phyloP scores from a whole-genome alignment of 2,888 invertebrate genomes.

The Mongoloraphidia duomilia region DNA sequence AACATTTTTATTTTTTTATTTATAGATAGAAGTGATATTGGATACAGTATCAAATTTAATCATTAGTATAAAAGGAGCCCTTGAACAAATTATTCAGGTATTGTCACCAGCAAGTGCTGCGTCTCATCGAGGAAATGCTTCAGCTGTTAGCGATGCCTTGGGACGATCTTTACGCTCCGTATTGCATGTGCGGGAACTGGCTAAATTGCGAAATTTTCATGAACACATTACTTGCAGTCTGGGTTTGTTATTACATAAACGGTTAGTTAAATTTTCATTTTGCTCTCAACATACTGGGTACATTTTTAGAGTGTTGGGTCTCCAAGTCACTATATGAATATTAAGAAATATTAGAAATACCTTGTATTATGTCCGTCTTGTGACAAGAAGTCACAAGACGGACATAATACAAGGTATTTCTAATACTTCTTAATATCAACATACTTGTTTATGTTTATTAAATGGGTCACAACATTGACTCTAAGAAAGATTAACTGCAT shows the following conservation, averaged over 20 bases:
- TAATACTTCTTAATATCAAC: too few relatives aligned
- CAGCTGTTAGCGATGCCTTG: constrained; percentile 21
- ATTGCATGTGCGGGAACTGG: constrained; percentile 37
- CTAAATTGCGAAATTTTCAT: constrained; percentile 37
- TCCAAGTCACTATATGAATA: too few relatives aligned
- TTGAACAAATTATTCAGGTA: constrained; percentile 43
- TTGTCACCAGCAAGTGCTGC: constrained; percentile 17
- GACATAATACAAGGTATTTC: too few relatives aligned
- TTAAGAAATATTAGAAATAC: too few relatives aligned
- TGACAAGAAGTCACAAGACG: too few relatives aligned
- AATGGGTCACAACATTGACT: too few relatives aligned
- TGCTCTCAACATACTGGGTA: neutral
- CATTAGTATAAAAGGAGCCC: constrained; percentile 41
- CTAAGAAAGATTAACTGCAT: too few relatives aligned
- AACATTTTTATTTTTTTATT: constrained; percentile 12
- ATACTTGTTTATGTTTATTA: too few relatives aligned
- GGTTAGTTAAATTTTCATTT: constrained; percentile 27
- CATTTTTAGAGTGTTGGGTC: too few relatives aligned
- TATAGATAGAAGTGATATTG: constrained; percentile 44
- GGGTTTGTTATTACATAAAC: constrained; percentile 37
- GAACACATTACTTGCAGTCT: constrained; percentile 38
- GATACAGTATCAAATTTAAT: constrained; percentile 42
- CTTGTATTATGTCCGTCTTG: too few relatives aligned
- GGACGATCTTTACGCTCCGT: constrained; percentile 25
- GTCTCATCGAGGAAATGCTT: constrained; percentile 1